Evolutionary conservation across 2,113 vertebrate genomes (phyloP), one percentile per base, ranked within the genome.

Genomic region (Tympanuchus pallidicinctus): DNA sequence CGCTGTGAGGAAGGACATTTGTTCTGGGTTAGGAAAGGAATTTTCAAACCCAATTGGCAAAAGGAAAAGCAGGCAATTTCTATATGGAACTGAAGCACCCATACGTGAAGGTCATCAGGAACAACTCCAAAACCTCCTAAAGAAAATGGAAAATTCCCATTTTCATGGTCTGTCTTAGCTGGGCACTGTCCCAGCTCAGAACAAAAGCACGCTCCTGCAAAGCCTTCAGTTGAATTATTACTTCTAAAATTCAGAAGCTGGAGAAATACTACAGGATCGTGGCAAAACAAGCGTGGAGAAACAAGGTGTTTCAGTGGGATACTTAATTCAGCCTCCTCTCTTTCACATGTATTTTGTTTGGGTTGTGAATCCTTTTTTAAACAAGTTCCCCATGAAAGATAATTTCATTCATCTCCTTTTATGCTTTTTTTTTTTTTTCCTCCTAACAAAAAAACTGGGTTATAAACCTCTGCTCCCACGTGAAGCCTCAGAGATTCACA

Each of bases 21-120:
- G 57, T 61, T 75, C 77, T 67, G 38, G 25, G 24, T 73, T 88
- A 63, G 0, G 1, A 34, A 30, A 34, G 10, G 66, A 81, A 84
- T 89, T 84, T 67, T 79, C 59, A 52, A 77, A 83, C 54, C 76
- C 52, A 27, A 89, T 70, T 80, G 85, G 59, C 82, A 95, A 82
- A 63, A 88, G 30, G 20, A 93, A 40, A 43, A 95, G 71, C 8
- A 65, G 30, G 28, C 28, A 3, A 67, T 69, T 90, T 91, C 61
- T 69, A 89, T 65, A 40, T 84, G 59, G 38, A 96, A 92, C 43
- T 65, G 42, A 88, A 89, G 70, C 10, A 86, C 16, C 61, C 14
- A 0, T 79, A 61, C 52, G 61, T 73, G 63, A 72, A 86, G 54
- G 18, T 78, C 67, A 87, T 84, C 61, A 76, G 86, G 16, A 93